Evolutionary conservation across 1,140 invertebrate genomes (phyloP).

Genomic region (Hormaphis cornu): DNA sequence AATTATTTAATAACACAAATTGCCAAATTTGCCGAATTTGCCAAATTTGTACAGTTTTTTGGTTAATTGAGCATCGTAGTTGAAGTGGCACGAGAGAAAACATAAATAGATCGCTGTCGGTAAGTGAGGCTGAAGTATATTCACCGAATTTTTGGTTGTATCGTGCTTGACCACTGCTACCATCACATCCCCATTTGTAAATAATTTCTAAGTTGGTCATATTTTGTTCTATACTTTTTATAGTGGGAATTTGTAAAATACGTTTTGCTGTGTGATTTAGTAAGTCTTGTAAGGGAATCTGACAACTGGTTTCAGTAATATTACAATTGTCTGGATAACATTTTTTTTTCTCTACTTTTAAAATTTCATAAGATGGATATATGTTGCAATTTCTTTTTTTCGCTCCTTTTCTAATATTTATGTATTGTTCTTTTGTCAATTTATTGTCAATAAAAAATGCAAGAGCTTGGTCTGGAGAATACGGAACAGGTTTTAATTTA

Average conservation of each 20-base stretch:
- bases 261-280: not conserved
- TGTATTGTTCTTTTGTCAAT: not conserved
- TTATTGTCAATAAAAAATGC: not conserved
- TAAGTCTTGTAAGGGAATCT: not conserved
- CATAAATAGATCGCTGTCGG: not conserved
- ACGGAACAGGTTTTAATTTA: not conserved
- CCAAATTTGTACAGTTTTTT: not conserved
- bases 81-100: not conserved
- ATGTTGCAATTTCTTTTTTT: not conserved
- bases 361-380: not conserved
- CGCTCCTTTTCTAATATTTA: not conserved
- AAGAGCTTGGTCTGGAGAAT: not conserved
- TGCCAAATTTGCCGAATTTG: no score
- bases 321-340: not conserved
- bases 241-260: not conserved
- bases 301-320: not conserved
- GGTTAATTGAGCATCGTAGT: not conserved
- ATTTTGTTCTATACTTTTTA: not conserved
- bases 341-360: not conserved
- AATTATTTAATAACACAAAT: no score
- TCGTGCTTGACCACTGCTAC: not conserved
- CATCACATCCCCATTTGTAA: not conserved
- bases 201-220: not conserved
- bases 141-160: not conserved
- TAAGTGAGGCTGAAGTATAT: not conserved